Conservation (phyloP, 2,113 vertebrate genomes). For the Protobothrops flavoviridis region DNA sequence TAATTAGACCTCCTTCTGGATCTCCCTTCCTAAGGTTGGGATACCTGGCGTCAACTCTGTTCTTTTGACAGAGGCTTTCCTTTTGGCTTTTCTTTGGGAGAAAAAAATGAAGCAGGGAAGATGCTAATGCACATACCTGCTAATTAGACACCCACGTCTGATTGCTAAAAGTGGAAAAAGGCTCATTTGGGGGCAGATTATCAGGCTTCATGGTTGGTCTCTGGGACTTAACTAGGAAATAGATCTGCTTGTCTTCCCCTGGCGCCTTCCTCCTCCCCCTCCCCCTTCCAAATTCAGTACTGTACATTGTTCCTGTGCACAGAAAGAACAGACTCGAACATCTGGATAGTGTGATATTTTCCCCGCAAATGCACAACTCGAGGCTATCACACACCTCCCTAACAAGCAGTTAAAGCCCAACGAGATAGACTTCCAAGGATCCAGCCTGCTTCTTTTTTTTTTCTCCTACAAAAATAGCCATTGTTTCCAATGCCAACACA, state of each 20-base stretch:
- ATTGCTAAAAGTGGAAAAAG: constrained; percentile 46
- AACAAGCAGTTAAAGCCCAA: constrained; percentile 65
- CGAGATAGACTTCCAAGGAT: constrained; percentile 54
- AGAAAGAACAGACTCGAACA: constrained; percentile 73
- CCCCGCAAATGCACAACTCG: constrained; percentile 72
- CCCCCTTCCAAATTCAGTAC: constrained; percentile 14
- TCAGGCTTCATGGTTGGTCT: constrained; percentile 51
- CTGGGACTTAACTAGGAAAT: constrained; percentile 33
- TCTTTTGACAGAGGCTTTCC: constrained; percentile 19
- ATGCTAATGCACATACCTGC: constrained; percentile 54
- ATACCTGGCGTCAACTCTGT: constrained; percentile 36
- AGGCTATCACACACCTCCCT: constrained; percentile 70
- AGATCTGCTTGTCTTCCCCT: constrained; percentile 43
- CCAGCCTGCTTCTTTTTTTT: constrained; percentile 57
- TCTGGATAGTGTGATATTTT: constrained; percentile 74
- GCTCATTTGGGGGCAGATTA: constrained; percentile 36
- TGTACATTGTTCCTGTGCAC: constrained; percentile 56
- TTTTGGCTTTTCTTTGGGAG: background rate
- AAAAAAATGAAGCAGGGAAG: background rate
- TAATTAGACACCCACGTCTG: constrained; percentile 66
- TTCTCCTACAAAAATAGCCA: constrained; percentile 53
- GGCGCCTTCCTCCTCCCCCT: constrained; percentile 25
- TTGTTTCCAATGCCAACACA: constrained; percentile 1
- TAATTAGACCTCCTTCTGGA: constrained; percentile 59
- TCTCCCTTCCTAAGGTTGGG: constrained; percentile 43